Conservation (phyloP, 2,797 vertebrate genomes). For the Coregonus suidteri region DNA sequence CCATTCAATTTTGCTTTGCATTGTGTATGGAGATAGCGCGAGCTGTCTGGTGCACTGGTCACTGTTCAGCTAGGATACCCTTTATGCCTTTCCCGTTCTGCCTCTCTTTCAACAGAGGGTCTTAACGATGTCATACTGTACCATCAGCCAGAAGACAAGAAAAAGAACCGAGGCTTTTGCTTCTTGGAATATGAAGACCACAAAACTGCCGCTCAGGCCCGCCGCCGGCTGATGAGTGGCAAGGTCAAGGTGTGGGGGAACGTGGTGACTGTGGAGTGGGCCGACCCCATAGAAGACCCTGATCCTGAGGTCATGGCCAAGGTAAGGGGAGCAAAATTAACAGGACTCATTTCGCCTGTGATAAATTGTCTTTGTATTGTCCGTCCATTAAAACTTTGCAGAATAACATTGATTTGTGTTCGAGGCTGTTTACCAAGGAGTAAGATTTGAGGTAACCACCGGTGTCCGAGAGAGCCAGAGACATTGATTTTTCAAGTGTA, state of each 20-base stretch:
- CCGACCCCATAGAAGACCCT: constrained; percentile 97
- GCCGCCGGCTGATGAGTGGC: constrained; percentile 95
- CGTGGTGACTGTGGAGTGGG: constrained; percentile 97
- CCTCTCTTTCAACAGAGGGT: constrained; percentile 80
- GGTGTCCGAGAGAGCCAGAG: too few species aligned
- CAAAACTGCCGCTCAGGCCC: constrained; percentile 96
- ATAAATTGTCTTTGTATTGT: not conserved
- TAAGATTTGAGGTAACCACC: too few species aligned
- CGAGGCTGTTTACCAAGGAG: too few species aligned
- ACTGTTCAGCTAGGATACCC: not conserved
- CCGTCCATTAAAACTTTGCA: not conserved
- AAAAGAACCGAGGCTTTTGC: constrained; percentile 98
- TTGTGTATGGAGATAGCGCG: not conserved
- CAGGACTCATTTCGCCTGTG: not conserved
- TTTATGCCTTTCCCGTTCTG: not conserved
- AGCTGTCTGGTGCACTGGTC: not conserved
- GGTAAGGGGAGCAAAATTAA: constrained; percentile 64
- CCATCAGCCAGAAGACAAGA: constrained; percentile 96
- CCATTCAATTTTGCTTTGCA: not conserved
- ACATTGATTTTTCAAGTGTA: not conserved
- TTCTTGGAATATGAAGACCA: constrained; percentile 99
- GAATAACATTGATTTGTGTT: too few species aligned
- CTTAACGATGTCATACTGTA: constrained; percentile 97
- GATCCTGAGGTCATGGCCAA: constrained; percentile 98
- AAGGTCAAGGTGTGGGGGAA: constrained; percentile 98